phyloP scores from a whole-genome alignment of 2,888 invertebrate species.

The Tridacna crocea region DNA sequence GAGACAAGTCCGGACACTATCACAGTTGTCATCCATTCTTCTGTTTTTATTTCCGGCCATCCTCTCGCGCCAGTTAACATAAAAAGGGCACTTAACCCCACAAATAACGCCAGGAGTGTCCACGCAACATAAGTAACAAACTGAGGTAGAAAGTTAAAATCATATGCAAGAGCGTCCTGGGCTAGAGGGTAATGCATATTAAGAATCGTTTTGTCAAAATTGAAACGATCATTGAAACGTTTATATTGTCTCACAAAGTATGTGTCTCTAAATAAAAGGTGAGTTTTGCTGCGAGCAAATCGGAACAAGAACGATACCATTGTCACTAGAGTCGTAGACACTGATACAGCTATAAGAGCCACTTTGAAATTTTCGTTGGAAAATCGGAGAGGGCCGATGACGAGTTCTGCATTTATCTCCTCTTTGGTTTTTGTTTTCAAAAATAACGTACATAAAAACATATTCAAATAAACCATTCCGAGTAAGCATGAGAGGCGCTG shows the following conservation, averaged over 20 bases:
- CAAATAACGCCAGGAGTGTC: constrained; percentile 75
- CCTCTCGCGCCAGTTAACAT: constrained; percentile 81
- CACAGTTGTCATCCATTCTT: constrained; percentile 83
- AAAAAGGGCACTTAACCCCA: constrained; percentile 80
- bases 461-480: constrained; percentile 71
- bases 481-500: constrained; percentile 74
- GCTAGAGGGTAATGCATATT: constrained; percentile 47
- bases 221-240: constrained; percentile 36
- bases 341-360: constrained; percentile 69
- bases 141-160: constrained; percentile 57
- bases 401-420: neutral
- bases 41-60: constrained; percentile 82
- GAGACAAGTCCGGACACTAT: constrained; percentile 77
- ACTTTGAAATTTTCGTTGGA: constrained; percentile 65
- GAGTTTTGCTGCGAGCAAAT: constrained; percentile 11
- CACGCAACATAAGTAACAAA: constrained; percentile 78
- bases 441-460: constrained; percentile 75
- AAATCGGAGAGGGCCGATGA: constrained; percentile 59
- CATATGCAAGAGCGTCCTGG: constrained; percentile 39
- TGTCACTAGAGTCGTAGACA: constrained; percentile 80
- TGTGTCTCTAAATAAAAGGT: neutral
- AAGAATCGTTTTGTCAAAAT: constrained; percentile 46
- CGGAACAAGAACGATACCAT: constrained; percentile 75
- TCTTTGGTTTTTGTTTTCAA: constrained; percentile 47
- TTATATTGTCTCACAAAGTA: constrained; percentile 34